Evolutionary conservation across 2,888 invertebrate species (phyloP).

Genomic region (Didymodactylos carnosus): DNA sequence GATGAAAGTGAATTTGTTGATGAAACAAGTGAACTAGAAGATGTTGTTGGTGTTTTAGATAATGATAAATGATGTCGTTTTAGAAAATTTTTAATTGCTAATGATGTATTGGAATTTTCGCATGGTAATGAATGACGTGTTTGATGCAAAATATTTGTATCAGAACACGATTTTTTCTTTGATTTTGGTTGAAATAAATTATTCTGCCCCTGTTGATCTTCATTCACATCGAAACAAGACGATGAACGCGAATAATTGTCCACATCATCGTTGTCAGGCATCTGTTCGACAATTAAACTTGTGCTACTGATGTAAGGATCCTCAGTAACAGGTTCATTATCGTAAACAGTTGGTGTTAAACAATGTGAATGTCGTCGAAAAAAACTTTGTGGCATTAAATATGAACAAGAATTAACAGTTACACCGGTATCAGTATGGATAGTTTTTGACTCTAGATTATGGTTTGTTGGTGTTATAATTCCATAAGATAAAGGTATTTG

Average conservation of each 20-base stretch:
- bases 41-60: too few species aligned
- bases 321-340: neutral
- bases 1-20: neutral
- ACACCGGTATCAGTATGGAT: neutral
- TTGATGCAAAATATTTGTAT: neutral
- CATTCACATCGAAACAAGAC: too few species aligned
- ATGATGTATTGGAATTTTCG: neutral
- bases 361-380: neutral
- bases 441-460: too few species aligned
- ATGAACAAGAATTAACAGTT: too few species aligned
- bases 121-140: neutral
- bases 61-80: neutral
- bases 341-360: neutral
- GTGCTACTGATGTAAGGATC: too few species aligned
- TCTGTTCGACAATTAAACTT: too few species aligned
- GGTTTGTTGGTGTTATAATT: neutral
- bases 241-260: too few species aligned
- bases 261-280: neutral
- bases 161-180: too few species aligned
- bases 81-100: neutral
- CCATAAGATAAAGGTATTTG: neutral
- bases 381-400: too few species aligned
- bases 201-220: neutral
- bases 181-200: too few species aligned
- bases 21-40: neutral